Conservation (phyloP, 2,797 vertebrate genomes). For the Micrastur ruficollis region DNA sequence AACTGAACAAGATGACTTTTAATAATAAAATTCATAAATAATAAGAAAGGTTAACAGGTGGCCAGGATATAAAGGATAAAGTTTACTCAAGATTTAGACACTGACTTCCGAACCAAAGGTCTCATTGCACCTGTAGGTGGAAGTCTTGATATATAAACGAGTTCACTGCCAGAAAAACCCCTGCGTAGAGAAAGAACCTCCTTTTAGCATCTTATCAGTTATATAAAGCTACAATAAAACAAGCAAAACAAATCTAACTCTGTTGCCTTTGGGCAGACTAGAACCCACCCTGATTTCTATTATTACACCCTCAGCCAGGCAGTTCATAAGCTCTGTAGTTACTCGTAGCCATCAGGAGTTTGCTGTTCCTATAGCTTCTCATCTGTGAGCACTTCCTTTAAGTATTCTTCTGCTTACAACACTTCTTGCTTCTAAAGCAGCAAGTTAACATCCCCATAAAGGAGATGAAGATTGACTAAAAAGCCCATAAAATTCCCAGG, state of each 20-base stretch:
- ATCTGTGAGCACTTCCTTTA: not conserved
- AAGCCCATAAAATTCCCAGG: not conserved
- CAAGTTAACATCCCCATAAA: not conserved
- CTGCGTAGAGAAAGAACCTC: not conserved
- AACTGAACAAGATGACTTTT: not conserved
- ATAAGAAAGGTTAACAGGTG: not conserved
- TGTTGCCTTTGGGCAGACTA: not conserved
- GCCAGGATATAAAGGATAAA: not conserved
- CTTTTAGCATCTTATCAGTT: not conserved
- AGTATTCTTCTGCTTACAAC: not conserved
- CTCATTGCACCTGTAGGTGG: conserved; percentile 14
- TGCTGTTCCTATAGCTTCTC: not conserved
- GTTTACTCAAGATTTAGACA: not conserved
- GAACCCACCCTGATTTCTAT: not conserved
- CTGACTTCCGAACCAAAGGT: not conserved
- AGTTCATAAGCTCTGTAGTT: not conserved
- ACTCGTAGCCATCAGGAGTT: not conserved
- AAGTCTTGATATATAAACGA: not conserved
- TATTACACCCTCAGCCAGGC: not conserved
- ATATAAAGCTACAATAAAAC: not conserved
- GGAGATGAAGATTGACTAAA: not conserved
- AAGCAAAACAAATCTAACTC: not conserved
- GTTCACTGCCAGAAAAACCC: not conserved
- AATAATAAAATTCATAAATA: not conserved
- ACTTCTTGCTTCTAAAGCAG: not conserved